These are phyloP conservation scores for Ophion obscuratus DNA, from an alignment of 2,888 invertebrate species.

Conservation along the genomic window DNA sequence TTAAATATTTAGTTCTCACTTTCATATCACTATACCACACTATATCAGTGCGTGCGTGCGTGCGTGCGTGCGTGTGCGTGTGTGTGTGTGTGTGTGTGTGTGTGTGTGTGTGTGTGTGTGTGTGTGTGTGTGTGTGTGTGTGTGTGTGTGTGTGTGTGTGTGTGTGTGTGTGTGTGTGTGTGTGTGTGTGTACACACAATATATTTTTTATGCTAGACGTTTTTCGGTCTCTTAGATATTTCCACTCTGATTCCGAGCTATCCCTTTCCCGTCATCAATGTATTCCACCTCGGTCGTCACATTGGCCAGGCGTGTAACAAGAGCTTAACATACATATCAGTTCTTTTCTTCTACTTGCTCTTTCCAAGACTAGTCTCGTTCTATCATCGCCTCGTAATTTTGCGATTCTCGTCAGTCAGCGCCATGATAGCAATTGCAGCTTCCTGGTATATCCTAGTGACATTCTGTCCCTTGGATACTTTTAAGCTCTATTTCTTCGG, in stretches of 20 bases:
- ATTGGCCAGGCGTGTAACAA: constrained; percentile 20
- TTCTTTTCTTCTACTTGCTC: neutral
- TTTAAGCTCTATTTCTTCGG: neutral
- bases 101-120: too few relatives aligned
- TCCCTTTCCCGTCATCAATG: constrained; percentile 33
- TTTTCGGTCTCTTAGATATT: neutral
- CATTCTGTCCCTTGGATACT: neutral
- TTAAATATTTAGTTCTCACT: neutral
- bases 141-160: too few relatives aligned
- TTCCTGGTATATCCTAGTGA: constrained; percentile 1
- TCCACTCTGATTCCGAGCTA: constrained; percentile 1
- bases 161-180: too few relatives aligned
- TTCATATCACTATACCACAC: neutral
- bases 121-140: too few relatives aligned
- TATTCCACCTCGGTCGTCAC: constrained; percentile 44
- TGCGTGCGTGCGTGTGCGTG: too few relatives aligned
- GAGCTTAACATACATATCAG: constrained; percentile 19
- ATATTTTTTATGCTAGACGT: neutral
- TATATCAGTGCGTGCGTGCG: too few relatives aligned
- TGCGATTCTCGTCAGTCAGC: constrained; percentile 33
- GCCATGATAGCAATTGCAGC: constrained; percentile 25
- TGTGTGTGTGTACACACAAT: too few relatives aligned
- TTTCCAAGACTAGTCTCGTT: constrained; percentile 2
- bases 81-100: too few relatives aligned
- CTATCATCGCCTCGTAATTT: constrained; percentile 4